A percentile compares a stretch with the other conserved stretches of the same genome.
Evolutionary conservation across 37 sponge, comb jelly and placozoan genomes (phyloP).

Genomic region (Axinella damicornis): DNA sequence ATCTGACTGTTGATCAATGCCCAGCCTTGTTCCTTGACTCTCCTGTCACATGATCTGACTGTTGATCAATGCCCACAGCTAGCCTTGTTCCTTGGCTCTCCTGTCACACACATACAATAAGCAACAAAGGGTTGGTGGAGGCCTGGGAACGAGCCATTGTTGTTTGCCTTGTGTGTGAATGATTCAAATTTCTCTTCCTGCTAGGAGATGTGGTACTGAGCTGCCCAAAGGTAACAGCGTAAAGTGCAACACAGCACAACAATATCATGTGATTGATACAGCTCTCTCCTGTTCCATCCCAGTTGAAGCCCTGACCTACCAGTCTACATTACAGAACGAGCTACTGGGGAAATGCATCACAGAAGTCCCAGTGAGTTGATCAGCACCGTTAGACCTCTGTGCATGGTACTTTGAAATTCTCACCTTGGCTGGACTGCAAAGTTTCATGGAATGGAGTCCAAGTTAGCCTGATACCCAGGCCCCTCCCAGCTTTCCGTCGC

Average conservation of each 20-base stretch:
- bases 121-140: no score
- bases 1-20: no score
- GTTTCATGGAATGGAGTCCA: background rate
- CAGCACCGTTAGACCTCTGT: background rate
- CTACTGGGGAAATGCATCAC: constrained; percentile 62
- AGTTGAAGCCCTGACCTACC: constrained; percentile 69
- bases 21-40: no score
- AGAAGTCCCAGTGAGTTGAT: constrained; percentile 72
- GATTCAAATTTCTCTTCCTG: background rate
- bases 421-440: background rate
- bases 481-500: no score
- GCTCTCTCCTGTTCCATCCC: background rate
- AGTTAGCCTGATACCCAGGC: no score
- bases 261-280: no score
- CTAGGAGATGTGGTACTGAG: constrained; percentile 5
- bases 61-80: no score
- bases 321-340: constrained; percentile 73
- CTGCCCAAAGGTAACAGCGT: constrained; percentile 14
- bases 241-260: background rate
- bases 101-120: no score
- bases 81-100: no score
- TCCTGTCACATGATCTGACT: no score
- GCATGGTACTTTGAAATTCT: background rate
- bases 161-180: background rate
- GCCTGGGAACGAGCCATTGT: no score